Conservation (phyloP, 2,888 invertebrate species). For the Dolomedes plantarius region DNA sequence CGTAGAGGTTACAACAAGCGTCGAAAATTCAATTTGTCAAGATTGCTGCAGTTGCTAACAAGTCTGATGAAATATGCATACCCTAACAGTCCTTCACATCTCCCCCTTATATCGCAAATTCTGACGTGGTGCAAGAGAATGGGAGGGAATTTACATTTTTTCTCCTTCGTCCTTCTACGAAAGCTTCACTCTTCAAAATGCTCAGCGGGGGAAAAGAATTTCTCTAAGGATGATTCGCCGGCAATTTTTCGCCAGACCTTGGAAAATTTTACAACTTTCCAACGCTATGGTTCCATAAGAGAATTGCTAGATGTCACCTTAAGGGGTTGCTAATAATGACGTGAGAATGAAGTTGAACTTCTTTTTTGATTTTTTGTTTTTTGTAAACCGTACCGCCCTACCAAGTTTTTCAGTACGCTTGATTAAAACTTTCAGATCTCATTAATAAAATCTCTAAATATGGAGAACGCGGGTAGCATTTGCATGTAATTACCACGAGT, state of each 20-base stretch:
- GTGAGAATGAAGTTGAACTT: no score
- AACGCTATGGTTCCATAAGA: no score
- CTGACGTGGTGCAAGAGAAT: background rate
- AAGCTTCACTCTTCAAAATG: background rate
- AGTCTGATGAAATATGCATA: constrained; percentile 5
- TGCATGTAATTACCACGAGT: no score
- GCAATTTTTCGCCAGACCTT: background rate
- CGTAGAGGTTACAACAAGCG: no score
- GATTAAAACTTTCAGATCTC: no score
- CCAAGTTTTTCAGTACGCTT: no score
- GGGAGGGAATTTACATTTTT: background rate
- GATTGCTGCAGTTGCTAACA: background rate
- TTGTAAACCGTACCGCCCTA: no score
- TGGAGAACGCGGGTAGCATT: no score
- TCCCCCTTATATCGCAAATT: background rate
- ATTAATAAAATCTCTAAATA: no score
- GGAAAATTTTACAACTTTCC: background rate
- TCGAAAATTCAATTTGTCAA: constrained; percentile 7
- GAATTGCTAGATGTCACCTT: no score
- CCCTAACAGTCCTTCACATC: background rate
- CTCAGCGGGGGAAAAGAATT: background rate
- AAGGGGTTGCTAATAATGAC: no score
- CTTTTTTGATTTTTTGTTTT: no score
- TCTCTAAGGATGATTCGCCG: background rate
- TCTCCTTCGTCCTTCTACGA: background rate